Evolutionary conservation across 1,140 invertebrate species (phyloP).

Genomic region (Cecropterus lyciades): DNA sequence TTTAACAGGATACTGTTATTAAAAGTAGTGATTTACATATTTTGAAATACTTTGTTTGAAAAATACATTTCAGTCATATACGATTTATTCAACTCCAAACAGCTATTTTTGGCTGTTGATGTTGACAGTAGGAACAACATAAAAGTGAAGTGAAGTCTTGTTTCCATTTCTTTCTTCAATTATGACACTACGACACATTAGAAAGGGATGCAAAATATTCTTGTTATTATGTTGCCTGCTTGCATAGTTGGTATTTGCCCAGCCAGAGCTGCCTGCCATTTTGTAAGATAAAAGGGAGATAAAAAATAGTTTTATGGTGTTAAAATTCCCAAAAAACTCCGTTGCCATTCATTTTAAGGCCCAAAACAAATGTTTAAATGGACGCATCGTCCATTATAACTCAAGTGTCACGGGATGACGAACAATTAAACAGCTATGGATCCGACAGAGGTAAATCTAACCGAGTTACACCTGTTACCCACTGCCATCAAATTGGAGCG

Average conservation of each 20-base stretch:
- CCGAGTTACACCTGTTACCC: conserved; percentile 84
- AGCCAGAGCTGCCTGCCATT: conserved; percentile 82
- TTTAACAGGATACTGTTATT: no score
- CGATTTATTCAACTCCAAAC: background rate
- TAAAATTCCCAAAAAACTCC: conserved; percentile 78
- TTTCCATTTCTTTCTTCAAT: conserved; percentile 41
- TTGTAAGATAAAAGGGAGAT: conserved; percentile 84
- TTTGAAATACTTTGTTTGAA: no score
- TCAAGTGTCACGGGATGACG: conserved; percentile 98
- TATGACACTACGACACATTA: conserved; percentile 22
- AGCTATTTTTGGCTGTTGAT: conserved; percentile 68
- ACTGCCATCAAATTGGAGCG: conserved; percentile 81
- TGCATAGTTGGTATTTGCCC: conserved; percentile 81
- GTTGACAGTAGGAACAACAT: conserved; percentile 64
- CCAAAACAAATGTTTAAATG: conserved; percentile 88
- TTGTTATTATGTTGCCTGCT: conserved; percentile 65
- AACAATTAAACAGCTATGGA: conserved; percentile 95
- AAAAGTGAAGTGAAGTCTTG: conserved; percentile 41
- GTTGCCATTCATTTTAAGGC: conserved; percentile 81
- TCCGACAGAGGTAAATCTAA: conserved; percentile 94
- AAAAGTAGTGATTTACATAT: no score
- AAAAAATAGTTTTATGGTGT: conserved; percentile 85
- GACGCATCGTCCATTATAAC: conserved; percentile 99
- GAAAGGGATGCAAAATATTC: conserved; percentile 54
- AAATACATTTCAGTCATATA: no score